Base-by-base conservation (phyloP, 1,140 invertebrate species). In the Trachymyrmex cornetzi region DNA sequence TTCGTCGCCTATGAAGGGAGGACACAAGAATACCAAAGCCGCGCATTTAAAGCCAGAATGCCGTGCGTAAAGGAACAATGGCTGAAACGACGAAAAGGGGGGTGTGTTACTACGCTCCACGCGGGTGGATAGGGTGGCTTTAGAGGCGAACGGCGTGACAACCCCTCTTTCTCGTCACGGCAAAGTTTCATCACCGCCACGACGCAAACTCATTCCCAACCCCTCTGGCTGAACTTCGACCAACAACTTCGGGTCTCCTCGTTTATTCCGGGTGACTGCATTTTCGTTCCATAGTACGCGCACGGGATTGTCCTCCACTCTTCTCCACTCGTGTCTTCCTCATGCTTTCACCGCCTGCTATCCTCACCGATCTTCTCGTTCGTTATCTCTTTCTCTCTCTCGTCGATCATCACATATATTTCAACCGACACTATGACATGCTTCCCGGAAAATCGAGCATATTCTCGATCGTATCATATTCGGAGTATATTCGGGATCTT, bases 191-290 rank as follows among this genome's bases (percentile, higher is more conserved):
- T 95, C 94, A 94, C 91, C 92, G 92, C 85, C 92, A 90, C 93
- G 93, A 95, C 93, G 94, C 94, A 94, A 95, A 95, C 95, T 95
- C 94, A 94, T 95, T 95, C 93, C 89, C 92, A 92, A 92, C 93
- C 92, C 93, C 88, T 86, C 85, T 34, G 88, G 87, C 92, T 92
- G 91, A 94, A 95, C 94, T 95, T 95, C 93, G 93, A 94, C 94
- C 94, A 93, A 94, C 94, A 95, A 95, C 94, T 95, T 95, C 94
- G 89, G 92, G 91, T 94, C 93, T 95, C 93, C 95, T 95, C 94
- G 94, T 95, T 95, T 95, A 95, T 95, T 95, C 94, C 93, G 94
- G 95, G 91, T 94, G 94, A 95, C 94, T 95, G 95, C 94, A 95
- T 93, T 94, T 95, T 95, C 94, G 94, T 93, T 92, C 94, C 94